Base-by-base conservation (phyloP, 2,113 vertebrate species). In the Hystrix cristata region DNA sequence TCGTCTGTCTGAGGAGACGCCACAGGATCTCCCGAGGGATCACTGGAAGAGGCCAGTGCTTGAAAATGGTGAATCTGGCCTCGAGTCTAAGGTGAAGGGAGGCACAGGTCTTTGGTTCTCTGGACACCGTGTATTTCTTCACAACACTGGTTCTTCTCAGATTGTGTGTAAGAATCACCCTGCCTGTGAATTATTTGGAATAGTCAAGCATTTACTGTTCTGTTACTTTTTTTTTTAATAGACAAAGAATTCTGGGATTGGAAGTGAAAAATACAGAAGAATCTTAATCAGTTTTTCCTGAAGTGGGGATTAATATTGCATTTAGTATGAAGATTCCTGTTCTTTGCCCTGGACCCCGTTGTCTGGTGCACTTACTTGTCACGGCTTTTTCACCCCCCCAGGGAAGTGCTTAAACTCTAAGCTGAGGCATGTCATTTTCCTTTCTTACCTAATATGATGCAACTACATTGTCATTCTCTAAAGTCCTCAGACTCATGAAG, bases 161-260 rank as follows among this genome's bases (percentile, higher is more conserved):
- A 25, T 34, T 15, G 8, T 23, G 34, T 18, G 67, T 72, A 67
- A 96, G 29, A 87, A 87, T 78, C 38, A 38, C 3, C 14, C 51
- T 38, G 13, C 15, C 34, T 91, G 19, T 69, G 34, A 81, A 72
- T 60, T 60, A 60, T 38, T 79, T 81, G 29, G 21, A 90, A 69
- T 34, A 53, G 25, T 27, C 21, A 67, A 79, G 34, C 3, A 19
- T 90, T 91, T 65, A 18, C 46, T 78, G 88, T 71, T 87, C 27
- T 88, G 27, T 71, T 51, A 2, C 3, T 65, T 46, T 51, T 69
- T 48, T 60, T 87, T 80, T 84, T 87, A 64, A 84, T 12, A 80
- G 53, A 62, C 67, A 53, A 78, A 74, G 72, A 92, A 76, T 90
- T 92, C n/a, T 74, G 29, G 34, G 59, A 43, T 94, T 89, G 51